Evolutionary conservation across 2,888 invertebrate genomes (phyloP).

Genomic region (Sphinx pinastri): DNA sequence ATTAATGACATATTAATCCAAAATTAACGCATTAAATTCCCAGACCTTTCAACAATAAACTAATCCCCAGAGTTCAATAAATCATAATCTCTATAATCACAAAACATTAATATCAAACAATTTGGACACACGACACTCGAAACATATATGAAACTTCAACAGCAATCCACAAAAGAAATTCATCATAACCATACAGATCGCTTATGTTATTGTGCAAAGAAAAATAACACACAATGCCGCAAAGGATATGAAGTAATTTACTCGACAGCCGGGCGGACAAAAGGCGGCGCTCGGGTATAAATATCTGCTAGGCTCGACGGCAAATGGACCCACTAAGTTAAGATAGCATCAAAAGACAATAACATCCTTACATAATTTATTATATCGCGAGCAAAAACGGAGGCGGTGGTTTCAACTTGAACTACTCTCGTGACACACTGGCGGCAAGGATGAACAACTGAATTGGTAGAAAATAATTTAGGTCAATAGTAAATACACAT

Average conservation of each 20-base stretch:
- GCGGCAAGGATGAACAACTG: background rate
- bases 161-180: conserved; percentile 14
- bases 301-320: conserved; percentile 52
- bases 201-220: conserved; percentile 20
- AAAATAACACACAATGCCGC: conserved; percentile 27
- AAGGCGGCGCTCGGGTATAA: conserved; percentile 51
- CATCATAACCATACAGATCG: conserved; percentile 20
- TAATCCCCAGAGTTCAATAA: background rate
- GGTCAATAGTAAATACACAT: background rate
- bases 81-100: background rate
- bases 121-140: background rate
- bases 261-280: conserved; percentile 23
- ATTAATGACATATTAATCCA: no score
- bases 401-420: conserved; percentile 43
- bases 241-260: conserved; percentile 30
- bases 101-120: background rate
- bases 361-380: conserved; percentile 74
- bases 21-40: no score
- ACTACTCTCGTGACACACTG: conserved; percentile 28
- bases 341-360: conserved; percentile 76
- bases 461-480: no score
- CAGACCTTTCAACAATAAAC: no score
- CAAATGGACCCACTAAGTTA: conserved; percentile 60
- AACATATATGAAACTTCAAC: background rate
- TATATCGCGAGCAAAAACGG: conserved; percentile 69